These are phyloP conservation scores for Osmerus mordax DNA, from an alignment of 2,113 vertebrate genomes.

Conservation along the genomic window DNA sequence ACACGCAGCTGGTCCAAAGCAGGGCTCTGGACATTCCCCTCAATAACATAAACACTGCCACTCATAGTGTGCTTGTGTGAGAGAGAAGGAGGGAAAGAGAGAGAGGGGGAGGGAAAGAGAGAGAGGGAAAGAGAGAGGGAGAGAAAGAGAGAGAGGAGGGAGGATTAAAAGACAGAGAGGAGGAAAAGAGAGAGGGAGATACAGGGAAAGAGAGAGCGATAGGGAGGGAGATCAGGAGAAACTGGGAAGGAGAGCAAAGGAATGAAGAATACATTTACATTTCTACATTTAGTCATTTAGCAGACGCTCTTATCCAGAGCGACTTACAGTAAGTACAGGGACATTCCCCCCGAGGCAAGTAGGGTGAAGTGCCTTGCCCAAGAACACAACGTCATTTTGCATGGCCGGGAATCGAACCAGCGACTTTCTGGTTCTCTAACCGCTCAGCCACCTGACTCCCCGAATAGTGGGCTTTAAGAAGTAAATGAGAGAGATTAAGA, in stretches of 20 bases:
- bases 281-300: no score
- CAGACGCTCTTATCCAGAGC: no score
- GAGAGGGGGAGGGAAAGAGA: background rate
- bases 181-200: constrained; percentile 27
- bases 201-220: constrained; percentile 44
- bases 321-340: no score
- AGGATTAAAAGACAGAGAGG: constrained; percentile 37
- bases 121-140: background rate
- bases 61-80: constrained; percentile 28
- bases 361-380: no score
- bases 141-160: constrained; percentile 22
- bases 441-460: no score
- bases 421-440: no score
- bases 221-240: constrained; percentile 16
- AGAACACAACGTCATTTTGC: no score
- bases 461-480: constrained; percentile 30
- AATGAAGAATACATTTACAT: no score
- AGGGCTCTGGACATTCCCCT: constrained; percentile 39
- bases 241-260: constrained; percentile 20
- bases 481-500: constrained; percentile 48
- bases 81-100: background rate
- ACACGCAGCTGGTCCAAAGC: constrained; percentile 25
- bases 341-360: no score
- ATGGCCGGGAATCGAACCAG: no score
- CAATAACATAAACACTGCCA: constrained; percentile 48